These are phyloP conservation scores for Cheirogaleus major DNA, from an alignment of 2,797 vertebrate species.

Conservation along the genomic window DNA sequence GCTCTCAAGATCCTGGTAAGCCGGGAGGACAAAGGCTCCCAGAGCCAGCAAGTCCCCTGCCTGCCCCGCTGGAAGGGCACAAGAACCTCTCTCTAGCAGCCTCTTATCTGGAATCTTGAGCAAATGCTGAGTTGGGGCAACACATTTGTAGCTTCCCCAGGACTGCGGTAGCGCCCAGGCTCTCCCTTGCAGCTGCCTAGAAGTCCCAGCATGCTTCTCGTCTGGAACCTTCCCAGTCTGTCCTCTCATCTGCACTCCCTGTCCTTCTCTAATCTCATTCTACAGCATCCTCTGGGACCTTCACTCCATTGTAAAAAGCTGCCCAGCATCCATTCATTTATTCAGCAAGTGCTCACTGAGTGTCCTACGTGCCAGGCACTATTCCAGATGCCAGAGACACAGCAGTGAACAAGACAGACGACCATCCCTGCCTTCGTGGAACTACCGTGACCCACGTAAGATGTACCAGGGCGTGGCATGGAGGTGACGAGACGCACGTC, in stretches of 20 bases:
- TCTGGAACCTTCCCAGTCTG: neutral
- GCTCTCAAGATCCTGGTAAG: neutral
- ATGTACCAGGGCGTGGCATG: rapidly evolving
- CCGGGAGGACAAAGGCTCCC: neutral
- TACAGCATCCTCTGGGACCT: neutral
- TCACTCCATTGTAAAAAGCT: neutral
- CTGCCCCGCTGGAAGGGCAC: too few species aligned
- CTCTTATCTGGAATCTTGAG: neutral
- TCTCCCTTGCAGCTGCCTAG: neutral
- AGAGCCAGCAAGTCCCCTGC: neutral
- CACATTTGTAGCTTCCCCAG: neutral
- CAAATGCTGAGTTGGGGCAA: neutral
- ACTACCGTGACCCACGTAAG: rapidly evolving
- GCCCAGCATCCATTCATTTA: neutral
- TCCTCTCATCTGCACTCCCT: neutral
- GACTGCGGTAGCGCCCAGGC: neutral
- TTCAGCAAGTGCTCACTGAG: neutral
- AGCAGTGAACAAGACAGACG: neutral
- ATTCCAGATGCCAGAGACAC: neutral
- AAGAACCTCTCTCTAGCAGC: neutral
- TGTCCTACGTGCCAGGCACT: neutral
- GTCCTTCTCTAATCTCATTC: neutral
- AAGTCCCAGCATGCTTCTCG: neutral
- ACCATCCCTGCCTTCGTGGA: neutral
- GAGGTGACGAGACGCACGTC: too few species aligned